Base-by-base conservation (phyloP, 2,113 vertebrate genomes). In the Cepphus grylle region DNA sequence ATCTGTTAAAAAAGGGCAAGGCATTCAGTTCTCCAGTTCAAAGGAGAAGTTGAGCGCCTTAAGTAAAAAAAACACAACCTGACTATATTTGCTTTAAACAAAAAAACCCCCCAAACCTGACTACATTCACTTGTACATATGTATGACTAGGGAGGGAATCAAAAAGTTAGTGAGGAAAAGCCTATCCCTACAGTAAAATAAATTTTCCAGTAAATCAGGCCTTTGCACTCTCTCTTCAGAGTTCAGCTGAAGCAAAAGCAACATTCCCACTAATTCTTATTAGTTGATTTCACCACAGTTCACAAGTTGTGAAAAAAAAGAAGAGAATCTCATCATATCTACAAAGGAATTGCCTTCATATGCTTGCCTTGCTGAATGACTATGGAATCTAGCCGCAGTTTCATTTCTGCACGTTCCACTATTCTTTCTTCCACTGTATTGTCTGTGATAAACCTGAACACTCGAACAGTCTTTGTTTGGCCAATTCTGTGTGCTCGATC, bases 401-500 rank as follows among this genome's bases (percentile, higher is more conserved):
- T 99, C 99, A 99, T 99, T 97, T 99, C 99, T 0, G 99, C 99
- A 45, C 99, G 98, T 92, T 99, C 99, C 94, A 99, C 99, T 59
- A 99, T 99, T 95, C 99, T 98, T 81, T 99, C 99, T 97, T 99
- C 99, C 77, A 99, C 99, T 0, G 99, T 99, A 45, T 99, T 99
- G 86, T 99, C 99, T 3, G 99, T 99, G 93, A 99, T 99, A 81
- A 99, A 99, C n/a, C 99, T 98, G 92, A 99, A 99, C 50, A 99
- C 99, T 11, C 99, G 97, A 3, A 99, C 99, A 10, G 99, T 99
- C 97, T 99, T 99, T 91, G 99, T 99, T 81, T 99, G 99, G 49
- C 99, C 99, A 93, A 99, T 99, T 92, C 99, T 99, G 97, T 99
- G 99, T 3, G 99, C 99, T 88, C 99, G 99, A 93, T 99, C 99